phyloP scores from a whole-genome alignment of 1,140 invertebrate species.

The Eumaeus atala region DNA sequence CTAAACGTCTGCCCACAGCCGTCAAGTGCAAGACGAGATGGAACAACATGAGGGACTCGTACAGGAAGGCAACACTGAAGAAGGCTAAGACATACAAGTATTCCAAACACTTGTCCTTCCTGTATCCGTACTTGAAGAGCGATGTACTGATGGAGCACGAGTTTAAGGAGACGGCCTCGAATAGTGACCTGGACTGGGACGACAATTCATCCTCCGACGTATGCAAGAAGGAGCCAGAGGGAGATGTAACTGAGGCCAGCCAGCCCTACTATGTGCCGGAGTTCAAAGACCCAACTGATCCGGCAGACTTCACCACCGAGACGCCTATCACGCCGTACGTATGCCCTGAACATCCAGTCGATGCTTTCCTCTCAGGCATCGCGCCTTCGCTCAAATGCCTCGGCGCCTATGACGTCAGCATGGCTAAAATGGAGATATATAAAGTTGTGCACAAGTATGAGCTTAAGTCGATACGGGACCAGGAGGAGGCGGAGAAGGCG shows the following conservation, averaged over 20 bases:
- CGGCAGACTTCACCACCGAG: too few species aligned
- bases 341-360: not conserved
- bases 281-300: not conserved
- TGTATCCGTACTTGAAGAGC: not conserved
- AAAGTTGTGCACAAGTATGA: constrained; percentile 13
- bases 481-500: not conserved
- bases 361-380: constrained; percentile 4
- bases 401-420: not conserved
- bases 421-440: constrained; percentile 10
- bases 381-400: constrained; percentile 1
- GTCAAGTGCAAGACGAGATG: constrained; percentile 11
- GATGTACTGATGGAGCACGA: not conserved
- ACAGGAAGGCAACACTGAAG: not conserved
- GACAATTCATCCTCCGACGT: not conserved
- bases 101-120: constrained; percentile 3
- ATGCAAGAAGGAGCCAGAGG: not conserved
- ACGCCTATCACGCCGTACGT: not conserved
- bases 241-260: not conserved
- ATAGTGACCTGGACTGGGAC: not conserved
- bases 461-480: constrained; percentile 1
- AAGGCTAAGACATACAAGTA: constrained; percentile 7
- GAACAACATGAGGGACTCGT: constrained; percentile 10
- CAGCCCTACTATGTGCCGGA: not conserved
- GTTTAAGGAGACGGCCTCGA: not conserved
- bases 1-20: not conserved